These are phyloP conservation scores for Camponotus fellah DNA, from an alignment of 2,888 invertebrate genomes.

Conservation along the genomic window DNA sequence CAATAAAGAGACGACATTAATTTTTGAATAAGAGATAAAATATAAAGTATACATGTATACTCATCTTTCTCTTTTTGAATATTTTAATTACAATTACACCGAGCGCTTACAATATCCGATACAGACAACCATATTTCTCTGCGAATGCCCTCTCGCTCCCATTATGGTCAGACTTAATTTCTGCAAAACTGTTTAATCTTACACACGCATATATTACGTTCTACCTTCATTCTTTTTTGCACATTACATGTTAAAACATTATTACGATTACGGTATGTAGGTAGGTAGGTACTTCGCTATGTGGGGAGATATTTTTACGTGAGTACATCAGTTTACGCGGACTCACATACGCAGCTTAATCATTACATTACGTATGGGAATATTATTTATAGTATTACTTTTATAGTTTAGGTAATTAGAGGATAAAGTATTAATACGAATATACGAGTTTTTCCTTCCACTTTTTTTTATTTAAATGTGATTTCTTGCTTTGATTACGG, in stretches of 20 bases:
- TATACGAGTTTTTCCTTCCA: constrained; percentile 54
- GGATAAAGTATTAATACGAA: constrained; percentile 77
- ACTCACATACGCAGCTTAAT: constrained; percentile 80
- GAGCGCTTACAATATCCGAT: neutral
- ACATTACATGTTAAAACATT: constrained; percentile 74
- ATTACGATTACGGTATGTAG: constrained; percentile 79
- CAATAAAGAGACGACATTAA: neutral
- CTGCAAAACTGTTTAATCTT: constrained; percentile 54
- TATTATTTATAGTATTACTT: constrained; percentile 79
- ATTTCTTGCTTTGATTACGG: constrained; percentile 73
- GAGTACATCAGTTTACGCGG: constrained; percentile 75
- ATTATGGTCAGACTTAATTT: constrained; percentile 39
- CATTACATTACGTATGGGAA: constrained; percentile 79
- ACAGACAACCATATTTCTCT: constrained; percentile 32
- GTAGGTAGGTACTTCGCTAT: constrained; percentile 79
- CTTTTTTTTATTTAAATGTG: constrained; percentile 45
- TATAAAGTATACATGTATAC: neutral
- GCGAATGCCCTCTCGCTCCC: constrained; percentile 36
- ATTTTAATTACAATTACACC: constrained; percentile 8
- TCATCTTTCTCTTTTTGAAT: neutral
- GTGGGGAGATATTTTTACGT: constrained; percentile 72
- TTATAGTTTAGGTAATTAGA: constrained; percentile 80
- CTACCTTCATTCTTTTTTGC: constrained; percentile 57
- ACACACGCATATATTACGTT: constrained; percentile 57
- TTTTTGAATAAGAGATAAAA: constrained; percentile 3